Evolutionary conservation across 2,888 invertebrate species (phyloP).

Genomic region (Epinotia nisella): DNA sequence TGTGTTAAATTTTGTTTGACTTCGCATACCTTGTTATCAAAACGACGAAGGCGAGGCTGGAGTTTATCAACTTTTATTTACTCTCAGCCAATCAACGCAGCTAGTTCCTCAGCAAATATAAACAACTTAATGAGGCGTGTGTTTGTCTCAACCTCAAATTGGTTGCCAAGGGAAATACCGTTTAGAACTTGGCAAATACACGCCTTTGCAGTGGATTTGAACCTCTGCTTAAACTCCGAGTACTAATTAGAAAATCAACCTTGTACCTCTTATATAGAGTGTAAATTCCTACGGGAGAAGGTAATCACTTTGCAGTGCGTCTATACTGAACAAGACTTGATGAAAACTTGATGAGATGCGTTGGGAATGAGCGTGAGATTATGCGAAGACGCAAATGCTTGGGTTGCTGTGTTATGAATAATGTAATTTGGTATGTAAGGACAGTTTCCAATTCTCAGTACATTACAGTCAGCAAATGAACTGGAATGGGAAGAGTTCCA

Average conservation of each 20-base stretch:
- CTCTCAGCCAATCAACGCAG: constrained; percentile 41
- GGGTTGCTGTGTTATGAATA: constrained; percentile 7
- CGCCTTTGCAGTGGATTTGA: constrained; percentile 34
- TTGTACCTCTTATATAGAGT: not conserved
- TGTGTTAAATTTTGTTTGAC: not conserved
- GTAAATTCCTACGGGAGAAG: not conserved
- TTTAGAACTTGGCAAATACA: constrained; percentile 36
- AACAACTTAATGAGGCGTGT: constrained; percentile 69
- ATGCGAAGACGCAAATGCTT: constrained; percentile 5
- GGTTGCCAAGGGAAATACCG: constrained; percentile 53
- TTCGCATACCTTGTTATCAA: constrained; percentile 12
- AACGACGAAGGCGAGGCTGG: constrained; percentile 1
- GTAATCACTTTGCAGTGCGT: constrained; percentile 3
- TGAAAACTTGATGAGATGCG: constrained; percentile 25
- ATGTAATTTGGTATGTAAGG: not conserved
- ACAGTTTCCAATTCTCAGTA: not conserved
- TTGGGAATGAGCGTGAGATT: constrained; percentile 9
- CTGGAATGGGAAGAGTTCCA: not conserved
- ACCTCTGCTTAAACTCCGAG: not conserved
- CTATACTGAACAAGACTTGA: not conserved
- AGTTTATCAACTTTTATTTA: constrained; percentile 40
- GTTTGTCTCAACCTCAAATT: constrained; percentile 65
- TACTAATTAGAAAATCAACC: not conserved
- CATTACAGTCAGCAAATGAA: not conserved
- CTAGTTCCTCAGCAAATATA: constrained; percentile 57